Evolutionary conservation across 2,888 invertebrate species (phyloP), one percentile per base, ranked within the genome.

Genomic region (Drosophila ustulata): DNA sequence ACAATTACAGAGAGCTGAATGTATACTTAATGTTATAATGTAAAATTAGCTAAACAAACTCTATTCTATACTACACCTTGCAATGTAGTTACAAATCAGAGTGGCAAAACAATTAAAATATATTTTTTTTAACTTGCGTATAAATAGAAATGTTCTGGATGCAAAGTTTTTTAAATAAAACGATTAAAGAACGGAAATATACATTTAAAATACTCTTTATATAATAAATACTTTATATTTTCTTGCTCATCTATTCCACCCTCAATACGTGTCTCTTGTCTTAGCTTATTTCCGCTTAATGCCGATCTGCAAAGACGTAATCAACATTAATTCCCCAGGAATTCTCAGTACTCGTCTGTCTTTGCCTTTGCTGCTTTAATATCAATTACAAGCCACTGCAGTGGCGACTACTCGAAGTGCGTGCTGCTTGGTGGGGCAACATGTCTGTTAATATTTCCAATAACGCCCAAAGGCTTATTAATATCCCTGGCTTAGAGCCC

Each of bases 401-500:
- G n/a, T n/a, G n/a, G n/a, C 25, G 18, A 18, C 26, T 32, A 9
- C 49, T 53, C 43, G 4, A 5, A 50, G 26, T 45, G n/a, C 43
- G 46, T 46, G 25, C 30, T 46, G 18, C 37, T 25, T 26, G 11
- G 13, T 26, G 47, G 45, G 53, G 65, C 66, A 78, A 71, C 82
- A 69, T 65, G 65, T 63, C 68, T 66, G 82, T 74, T 79, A 76
- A 87, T 88, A 83, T 82, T 84, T 84, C 85, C 88, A 82, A 84
- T 87, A 87, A 53, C 45, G 71, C 76, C 82, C 82, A 50, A 63
- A 72, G 85, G 74, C 57, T 79, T 63, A 82, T 84, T 82, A 79
- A 82, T 76, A 79, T 58, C 65, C 66, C 62, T 46, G 55, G 45
- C 62, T 68, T 47, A 56, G 34, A 43, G 56, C 26, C 37, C 25